A percentile compares a stretch with the other conserved stretches of the same genome.
These are phyloP conservation scores for Eupeodes corollae DNA, from an alignment of 1,140 invertebrate species.

Conservation along the genomic window DNA sequence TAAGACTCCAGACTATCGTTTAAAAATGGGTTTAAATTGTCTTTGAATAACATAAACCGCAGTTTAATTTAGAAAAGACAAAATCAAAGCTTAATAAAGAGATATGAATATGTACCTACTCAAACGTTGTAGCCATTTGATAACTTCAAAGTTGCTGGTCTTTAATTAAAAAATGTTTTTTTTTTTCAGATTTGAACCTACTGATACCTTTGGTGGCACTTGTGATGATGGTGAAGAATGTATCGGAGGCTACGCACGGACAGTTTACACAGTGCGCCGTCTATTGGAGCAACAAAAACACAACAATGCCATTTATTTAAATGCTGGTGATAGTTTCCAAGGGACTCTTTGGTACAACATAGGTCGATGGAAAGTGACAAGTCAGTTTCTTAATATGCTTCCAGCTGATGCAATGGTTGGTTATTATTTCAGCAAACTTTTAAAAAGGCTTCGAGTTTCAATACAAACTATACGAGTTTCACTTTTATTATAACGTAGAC, in stretches of 20 bases:
- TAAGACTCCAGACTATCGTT: no score
- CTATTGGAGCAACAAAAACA: constrained; percentile 44
- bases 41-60: no score
- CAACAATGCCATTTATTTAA: constrained; percentile 57
- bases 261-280: constrained; percentile 45
- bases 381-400: constrained; percentile 63
- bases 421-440: not conserved
- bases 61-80: no score
- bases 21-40: no score
- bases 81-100: no score
- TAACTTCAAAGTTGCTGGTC: no score
- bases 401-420: constrained; percentile 70
- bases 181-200: constrained; percentile 52
- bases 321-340: constrained; percentile 77
- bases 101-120: no score
- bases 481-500: constrained; percentile 43
- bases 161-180: no score
- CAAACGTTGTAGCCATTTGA: no score
- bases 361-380: constrained; percentile 59
- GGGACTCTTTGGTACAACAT: constrained; percentile 77
- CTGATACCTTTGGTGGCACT: constrained; percentile 45
- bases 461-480: constrained; percentile 11
- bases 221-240: constrained; percentile 45
- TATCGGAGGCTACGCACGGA: constrained; percentile 64
- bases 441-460: not conserved